These are phyloP conservation scores for Ostrea edulis DNA, from an alignment of 1,140 invertebrate genomes.

Conservation along the genomic window DNA sequence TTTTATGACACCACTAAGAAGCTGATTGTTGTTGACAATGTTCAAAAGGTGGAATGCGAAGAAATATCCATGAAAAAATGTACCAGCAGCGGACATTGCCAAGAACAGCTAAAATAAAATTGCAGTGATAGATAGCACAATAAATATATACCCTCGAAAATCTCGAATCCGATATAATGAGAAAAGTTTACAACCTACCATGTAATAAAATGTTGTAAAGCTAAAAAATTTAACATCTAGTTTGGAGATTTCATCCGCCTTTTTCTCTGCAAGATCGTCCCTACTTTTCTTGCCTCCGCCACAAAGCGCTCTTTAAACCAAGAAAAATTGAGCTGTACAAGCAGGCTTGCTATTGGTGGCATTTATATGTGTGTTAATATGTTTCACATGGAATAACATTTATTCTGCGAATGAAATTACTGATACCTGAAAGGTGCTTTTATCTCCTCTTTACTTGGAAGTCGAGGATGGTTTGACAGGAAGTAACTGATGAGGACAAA, in stretches of 20 bases:
- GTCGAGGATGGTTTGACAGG: constrained; percentile 77
- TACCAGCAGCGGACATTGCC: constrained; percentile 76
- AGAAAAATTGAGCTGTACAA: not conserved
- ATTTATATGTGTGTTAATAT: not conserved
- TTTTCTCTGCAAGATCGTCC: constrained; percentile 63
- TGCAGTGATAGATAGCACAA: not conserved
- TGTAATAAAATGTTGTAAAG: constrained; percentile 78
- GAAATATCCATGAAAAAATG: constrained; percentile 77
- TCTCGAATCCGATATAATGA: not conserved
- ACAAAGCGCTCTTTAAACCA: constrained; percentile 59
- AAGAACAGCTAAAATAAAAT: constrained; percentile 74
- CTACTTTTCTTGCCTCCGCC: constrained; percentile 57
- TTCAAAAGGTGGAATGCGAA: constrained; percentile 80
- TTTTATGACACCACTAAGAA: constrained; percentile 78
- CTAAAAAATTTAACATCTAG: constrained; percentile 78
- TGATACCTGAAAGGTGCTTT: constrained; percentile 66
- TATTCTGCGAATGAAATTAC: not conserved
- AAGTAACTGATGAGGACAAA: constrained; percentile 79
- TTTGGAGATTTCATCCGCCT: constrained; percentile 72
- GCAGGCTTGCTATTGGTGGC: not conserved
- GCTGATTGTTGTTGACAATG: constrained; percentile 79
- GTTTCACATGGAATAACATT: not conserved
- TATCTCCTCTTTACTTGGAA: constrained; percentile 71
- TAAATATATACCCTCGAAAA: not conserved
- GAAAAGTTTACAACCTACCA: constrained; percentile 63